phyloP scores from a whole-genome alignment of 2,888 invertebrate genomes.

The Eubasilissa splendida region DNA sequence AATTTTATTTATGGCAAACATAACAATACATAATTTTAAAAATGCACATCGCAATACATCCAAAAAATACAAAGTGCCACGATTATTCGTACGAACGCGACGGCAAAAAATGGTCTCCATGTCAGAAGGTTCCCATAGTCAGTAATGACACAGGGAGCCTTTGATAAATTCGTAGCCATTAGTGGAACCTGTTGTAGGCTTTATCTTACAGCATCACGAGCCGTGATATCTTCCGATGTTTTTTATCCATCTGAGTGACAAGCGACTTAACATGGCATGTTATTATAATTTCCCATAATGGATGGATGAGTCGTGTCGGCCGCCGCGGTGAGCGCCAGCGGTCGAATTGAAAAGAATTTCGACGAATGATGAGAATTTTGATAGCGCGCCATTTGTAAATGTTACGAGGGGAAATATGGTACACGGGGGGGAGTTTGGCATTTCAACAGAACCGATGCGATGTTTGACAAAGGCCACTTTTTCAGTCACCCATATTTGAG shows the following conservation, averaged over 20 bases:
- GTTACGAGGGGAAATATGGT: conserved; percentile 44
- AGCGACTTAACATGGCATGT: conserved; percentile 50
- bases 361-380: conserved; percentile 51
- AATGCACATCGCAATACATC: no score
- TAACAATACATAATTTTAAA: no score
- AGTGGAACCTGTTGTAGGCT: conserved; percentile 55
- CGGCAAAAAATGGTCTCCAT: conserved; percentile 36
- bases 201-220: conserved; percentile 55
- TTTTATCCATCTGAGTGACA: conserved; percentile 52
- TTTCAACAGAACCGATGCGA: conserved; percentile 24
- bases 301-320: conserved; percentile 40
- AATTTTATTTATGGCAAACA: no score
- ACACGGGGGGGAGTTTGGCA: conserved; percentile 22
- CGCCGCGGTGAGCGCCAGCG: conserved; percentile 40
- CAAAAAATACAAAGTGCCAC: no score
- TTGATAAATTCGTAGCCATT: conserved; percentile 56
- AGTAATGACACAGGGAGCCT: conserved; percentile 53
- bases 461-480: not conserved
- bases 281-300: conserved; percentile 48
- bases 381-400: conserved; percentile 47
- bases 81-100: not conserved
- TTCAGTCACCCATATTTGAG: conserved; percentile 24
- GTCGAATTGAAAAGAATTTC: conserved; percentile 47
- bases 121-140: conserved; percentile 54
- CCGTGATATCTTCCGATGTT: conserved; percentile 50